These are phyloP conservation scores for Ondatra zibethicus DNA, from an alignment of 2,113 vertebrate species.

Conservation along the genomic window DNA sequence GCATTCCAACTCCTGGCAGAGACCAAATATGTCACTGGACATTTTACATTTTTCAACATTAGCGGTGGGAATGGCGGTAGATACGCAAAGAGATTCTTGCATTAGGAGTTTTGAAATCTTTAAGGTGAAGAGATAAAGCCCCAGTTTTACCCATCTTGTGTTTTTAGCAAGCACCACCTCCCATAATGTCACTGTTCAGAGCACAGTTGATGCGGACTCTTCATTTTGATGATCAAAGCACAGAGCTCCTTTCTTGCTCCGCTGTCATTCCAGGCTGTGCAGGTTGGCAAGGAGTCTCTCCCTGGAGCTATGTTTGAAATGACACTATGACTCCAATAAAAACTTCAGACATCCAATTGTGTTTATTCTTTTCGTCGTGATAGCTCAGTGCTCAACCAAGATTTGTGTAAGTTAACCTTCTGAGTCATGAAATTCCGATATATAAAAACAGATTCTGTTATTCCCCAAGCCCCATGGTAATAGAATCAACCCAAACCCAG, in stretches of 20 bases:
- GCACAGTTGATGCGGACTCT: slow-evolving; percentile 49
- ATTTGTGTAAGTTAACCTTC: neutral
- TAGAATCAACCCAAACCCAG: neutral
- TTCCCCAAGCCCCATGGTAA: neutral
- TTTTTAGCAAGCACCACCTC: slow-evolving; percentile 54
- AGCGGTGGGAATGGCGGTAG: too few relatives aligned
- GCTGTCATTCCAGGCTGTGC: slow-evolving; percentile 43
- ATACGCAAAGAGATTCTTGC: neutral
- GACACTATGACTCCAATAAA: slow-evolving; percentile 44
- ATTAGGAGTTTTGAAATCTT: slow-evolving; percentile 46
- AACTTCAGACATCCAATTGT: slow-evolving; percentile 43
- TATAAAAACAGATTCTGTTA: slow-evolving; percentile 32
- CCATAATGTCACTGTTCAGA: slow-evolving; percentile 64
- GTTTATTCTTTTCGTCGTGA: slow-evolving; percentile 42
- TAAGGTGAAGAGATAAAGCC: slow-evolving; percentile 59
- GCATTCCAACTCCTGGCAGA: slow-evolving; percentile 65
- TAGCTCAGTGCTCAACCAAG: neutral
- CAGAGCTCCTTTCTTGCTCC: slow-evolving; percentile 54
- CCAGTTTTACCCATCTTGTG: slow-evolving; percentile 51
- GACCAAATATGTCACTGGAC: slow-evolving; percentile 70
- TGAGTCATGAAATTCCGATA: neutral
- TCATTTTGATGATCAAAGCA: slow-evolving; percentile 39
- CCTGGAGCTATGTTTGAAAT: slow-evolving; percentile 50
- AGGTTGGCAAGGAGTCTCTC: slow-evolving; percentile 13
- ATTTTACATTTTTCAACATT: slow-evolving; percentile 49